phyloP scores from a whole-genome alignment of 2,113 vertebrate genomes.

The Sylvia atricapilla region DNA sequence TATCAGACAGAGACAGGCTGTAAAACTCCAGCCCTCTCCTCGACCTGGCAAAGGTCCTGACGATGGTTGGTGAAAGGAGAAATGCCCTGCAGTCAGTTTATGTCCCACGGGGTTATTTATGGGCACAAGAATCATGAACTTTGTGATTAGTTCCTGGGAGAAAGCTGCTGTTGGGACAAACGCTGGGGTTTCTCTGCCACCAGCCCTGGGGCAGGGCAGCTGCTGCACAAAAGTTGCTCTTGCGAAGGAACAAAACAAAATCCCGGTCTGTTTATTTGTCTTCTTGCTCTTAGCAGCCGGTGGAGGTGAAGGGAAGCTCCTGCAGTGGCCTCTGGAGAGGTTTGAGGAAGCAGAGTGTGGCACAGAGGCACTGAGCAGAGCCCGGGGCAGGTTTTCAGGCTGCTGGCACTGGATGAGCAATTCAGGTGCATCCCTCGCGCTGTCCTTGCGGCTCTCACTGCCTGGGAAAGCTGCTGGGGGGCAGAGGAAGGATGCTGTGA shows the following conservation, averaged over 20 bases:
- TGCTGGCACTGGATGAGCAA: neutral
- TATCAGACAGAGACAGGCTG: neutral
- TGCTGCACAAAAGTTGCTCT: neutral
- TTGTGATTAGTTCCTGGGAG: neutral
- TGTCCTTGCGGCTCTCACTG: neutral
- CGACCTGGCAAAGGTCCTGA: neutral
- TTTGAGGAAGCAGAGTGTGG: fast-evolving
- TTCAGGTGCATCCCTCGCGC: neutral
- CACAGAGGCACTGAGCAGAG: fast-evolving
- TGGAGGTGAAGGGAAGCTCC: neutral
- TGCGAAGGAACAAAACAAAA: neutral
- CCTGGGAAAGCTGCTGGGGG: neutral
- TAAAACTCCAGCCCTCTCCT: neutral
- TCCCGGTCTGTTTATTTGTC: neutral
- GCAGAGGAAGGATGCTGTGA: neutral
- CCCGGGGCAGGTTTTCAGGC: neutral
- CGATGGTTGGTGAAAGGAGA: neutral
- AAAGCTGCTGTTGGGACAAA: neutral
- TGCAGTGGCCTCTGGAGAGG: neutral
- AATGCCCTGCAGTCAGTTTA: neutral
- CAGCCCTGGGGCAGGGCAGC: neutral
- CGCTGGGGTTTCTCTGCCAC: neutral
- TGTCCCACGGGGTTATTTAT: neutral
- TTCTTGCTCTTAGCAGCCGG: neutral
- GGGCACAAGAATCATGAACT: neutral